Base-by-base conservation (phyloP, 2,797 vertebrate genomes). In the Podargus strigoides region DNA sequence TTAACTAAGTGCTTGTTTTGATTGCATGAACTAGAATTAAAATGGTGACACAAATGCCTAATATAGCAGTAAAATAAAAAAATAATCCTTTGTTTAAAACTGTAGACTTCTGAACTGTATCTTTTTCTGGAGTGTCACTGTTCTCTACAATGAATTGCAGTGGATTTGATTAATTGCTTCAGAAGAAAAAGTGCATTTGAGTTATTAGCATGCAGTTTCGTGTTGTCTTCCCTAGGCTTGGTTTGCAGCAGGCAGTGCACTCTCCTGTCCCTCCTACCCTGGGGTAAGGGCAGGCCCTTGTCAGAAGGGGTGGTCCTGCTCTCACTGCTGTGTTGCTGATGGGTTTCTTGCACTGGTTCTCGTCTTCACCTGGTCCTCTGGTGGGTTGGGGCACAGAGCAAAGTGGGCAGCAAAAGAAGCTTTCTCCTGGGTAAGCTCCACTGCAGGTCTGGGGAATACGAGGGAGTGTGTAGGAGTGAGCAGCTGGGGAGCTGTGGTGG, bases 391-490 rank as follows among this genome's bases (percentile, higher is more conserved):
- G 52, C 18, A 6, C 1, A 0, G n/a, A 21, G 28, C 22, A 9
- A 22, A 22, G n/a, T 9, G 21, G 23, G 34, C 74, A 64, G 52
- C 50, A 37, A 13, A 16, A 53, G 55, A 28, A 55, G 41, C 18
- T 47, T 69, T 46, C 20, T 42, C 39, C 50, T 47, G 59, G 30
- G 14, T 67, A 56, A 17, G 19, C n/a, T 74, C 28, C 6, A 1
- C 21, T 28, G 44, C 32, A 10, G 69, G 41, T n/a, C 49, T 1
- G 0, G 22, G 37, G 30, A 12, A 36, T 4, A 0, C 0, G 3
- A 42, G 44, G 46, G 28, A 37, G 9, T 17, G 12, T 0, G 1
- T 10, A 12, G 34, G 67, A 52, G 15, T 1, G 28, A 72, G 66
- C 18, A 42, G 22, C 28, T 0, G 0, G n/a, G 53, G 24, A 63